Conservation (phyloP, 2,113 vertebrate species). For the Takifugu flavidus region DNA sequence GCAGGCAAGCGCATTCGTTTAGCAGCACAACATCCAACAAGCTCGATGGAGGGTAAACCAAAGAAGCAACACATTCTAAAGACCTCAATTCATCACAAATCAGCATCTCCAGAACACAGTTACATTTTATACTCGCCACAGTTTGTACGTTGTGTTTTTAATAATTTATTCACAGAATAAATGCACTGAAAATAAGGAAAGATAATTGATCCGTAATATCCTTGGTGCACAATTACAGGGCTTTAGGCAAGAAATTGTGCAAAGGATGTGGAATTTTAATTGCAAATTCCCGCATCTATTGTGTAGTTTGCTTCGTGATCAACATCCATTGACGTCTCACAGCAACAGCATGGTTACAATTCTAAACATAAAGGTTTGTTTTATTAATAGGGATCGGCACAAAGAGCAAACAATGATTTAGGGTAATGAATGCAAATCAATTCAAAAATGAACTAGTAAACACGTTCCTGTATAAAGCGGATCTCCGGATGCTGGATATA, state of each 20-base stretch:
- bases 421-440: conserved; percentile 41
- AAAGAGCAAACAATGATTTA: conserved; percentile 12
- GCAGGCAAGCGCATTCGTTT: conserved; percentile 31
- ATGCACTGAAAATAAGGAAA: too few relatives aligned
- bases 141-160: too few relatives aligned
- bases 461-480: conserved; percentile 11
- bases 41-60: neutral
- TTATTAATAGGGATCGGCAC: conserved; percentile 6
- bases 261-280: too few relatives aligned
- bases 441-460: conserved; percentile 26
- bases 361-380: neutral
- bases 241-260: too few relatives aligned
- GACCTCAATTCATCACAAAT: too few relatives aligned
- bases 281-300: too few relatives aligned
- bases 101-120: too few relatives aligned
- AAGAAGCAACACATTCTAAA: neutral
- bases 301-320: neutral
- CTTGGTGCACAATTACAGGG: too few relatives aligned
- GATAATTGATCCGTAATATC: too few relatives aligned
- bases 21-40: neutral
- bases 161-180: too few relatives aligned
- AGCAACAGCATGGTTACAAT: neutral
- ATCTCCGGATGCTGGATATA: conserved; percentile 27
- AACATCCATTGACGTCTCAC: too few relatives aligned
- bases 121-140: too few relatives aligned